Evolutionary conservation across 2,888 invertebrate species (phyloP).

Genomic region (Noctuana brunneofusca): DNA sequence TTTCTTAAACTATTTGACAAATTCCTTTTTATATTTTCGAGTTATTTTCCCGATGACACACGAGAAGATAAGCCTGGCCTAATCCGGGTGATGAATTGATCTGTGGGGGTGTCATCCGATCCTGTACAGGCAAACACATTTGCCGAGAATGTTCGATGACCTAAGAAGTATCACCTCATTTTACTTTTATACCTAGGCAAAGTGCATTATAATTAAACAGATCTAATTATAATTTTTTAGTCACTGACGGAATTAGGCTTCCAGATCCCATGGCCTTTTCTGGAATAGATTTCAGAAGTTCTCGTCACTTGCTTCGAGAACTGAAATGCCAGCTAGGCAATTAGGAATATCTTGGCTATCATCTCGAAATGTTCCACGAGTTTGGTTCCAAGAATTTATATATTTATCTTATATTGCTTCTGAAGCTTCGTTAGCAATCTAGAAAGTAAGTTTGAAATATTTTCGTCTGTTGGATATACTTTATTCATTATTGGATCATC

Average conservation of each 20-base stretch:
- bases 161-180: conserved; percentile 3
- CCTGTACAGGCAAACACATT: conserved; percentile 22
- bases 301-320: background rate
- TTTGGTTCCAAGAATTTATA: conserved; percentile 7
- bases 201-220: conserved; percentile 1
- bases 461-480: background rate
- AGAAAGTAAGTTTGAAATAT: background rate
- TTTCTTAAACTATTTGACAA: too few relatives aligned
- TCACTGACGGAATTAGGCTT: conserved; percentile 3
- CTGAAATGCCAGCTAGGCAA: conserved; percentile 41
- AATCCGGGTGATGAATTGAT: background rate
- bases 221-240: conserved; percentile 5
- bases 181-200: background rate
- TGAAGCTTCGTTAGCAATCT: background rate
- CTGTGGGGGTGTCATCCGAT: conserved; percentile 22
- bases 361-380: conserved; percentile 13
- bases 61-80: background rate
- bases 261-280: conserved; percentile 23
- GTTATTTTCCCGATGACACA: conserved; percentile 15
- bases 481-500: too few relatives aligned
- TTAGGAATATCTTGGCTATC: conserved; percentile 35
- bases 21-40: background rate
- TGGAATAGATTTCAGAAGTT: conserved; percentile 19
- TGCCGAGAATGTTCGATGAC: conserved; percentile 20
- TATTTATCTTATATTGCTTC: conserved; percentile 2